Evolutionary conservation across 1,140 invertebrate species (phyloP).

Genomic region (Rhagoletis pomonella): DNA sequence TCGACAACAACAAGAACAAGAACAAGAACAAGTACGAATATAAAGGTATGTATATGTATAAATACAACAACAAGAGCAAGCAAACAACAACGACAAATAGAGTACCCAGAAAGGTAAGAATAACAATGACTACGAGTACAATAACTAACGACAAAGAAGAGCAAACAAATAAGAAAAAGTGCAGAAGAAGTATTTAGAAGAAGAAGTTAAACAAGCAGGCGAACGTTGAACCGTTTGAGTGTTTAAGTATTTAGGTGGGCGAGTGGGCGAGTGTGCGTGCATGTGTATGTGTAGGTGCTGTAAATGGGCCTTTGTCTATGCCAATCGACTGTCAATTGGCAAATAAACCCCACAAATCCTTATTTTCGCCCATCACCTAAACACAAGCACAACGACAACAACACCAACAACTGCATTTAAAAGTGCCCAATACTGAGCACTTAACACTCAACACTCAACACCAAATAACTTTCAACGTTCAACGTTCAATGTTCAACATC

Average conservation of each 20-base stretch:
- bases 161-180: slow-evolving; percentile 50
- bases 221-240: slow-evolving; percentile 1
- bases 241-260: not conserved
- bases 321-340: slow-evolving; percentile 9
- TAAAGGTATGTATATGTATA: not conserved
- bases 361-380: slow-evolving; percentile 3
- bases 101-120: slow-evolving; percentile 38
- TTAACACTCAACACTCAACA: not conserved
- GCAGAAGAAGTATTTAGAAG: slow-evolving; percentile 46
- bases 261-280: not conserved
- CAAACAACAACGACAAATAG: slow-evolving; percentile 46
- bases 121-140: slow-evolving; percentile 47
- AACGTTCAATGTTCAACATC: not conserved
- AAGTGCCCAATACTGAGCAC: slow-evolving; percentile 17
- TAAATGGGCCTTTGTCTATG: not conserved
- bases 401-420: slow-evolving; percentile 37
- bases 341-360: slow-evolving; percentile 9
- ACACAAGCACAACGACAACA: not conserved
- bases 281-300: not conserved
- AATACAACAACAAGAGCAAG: slow-evolving; percentile 29
- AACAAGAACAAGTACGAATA: slow-evolving; percentile 24
- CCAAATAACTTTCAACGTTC: not conserved
- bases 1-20: not conserved
- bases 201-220: slow-evolving; percentile 6
- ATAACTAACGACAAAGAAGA: slow-evolving; percentile 3